phyloP scores from a whole-genome alignment of 2,113 vertebrate genomes.

The Melanerpes formicivorus region DNA sequence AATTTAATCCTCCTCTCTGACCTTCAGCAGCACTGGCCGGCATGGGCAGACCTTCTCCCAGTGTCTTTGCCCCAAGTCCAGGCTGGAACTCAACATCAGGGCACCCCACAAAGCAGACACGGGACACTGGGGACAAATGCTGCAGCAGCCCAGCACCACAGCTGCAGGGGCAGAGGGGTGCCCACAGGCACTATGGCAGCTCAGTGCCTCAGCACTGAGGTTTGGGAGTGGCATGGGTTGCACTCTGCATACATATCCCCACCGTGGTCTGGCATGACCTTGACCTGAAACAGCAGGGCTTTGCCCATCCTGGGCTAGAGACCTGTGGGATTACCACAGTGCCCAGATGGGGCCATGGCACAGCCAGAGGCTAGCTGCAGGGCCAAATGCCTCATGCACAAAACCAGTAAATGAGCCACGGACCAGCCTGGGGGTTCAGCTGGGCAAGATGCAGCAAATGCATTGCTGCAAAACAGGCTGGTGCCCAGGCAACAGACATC shows the following conservation, averaged over 20 bases:
- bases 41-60: accelerated
- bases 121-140: not conserved
- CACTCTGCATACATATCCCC: not conserved
- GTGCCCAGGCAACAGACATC: not conserved
- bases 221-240: not conserved
- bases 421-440: accelerated
- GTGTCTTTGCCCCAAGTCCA: accelerated
- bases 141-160: not conserved
- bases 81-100: not conserved
- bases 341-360: not conserved
- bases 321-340: not conserved
- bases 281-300: not conserved
- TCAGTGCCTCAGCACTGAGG: not conserved
- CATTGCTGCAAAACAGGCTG: accelerated
- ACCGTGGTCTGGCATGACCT: accelerated
- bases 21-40: not conserved
- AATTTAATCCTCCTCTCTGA: not conserved
- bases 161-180: not conserved
- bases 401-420: accelerated
- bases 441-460: accelerated
- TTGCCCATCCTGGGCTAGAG: not conserved
- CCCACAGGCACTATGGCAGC: accelerated
- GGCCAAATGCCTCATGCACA: not conserved
- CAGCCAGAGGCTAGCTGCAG: not conserved
- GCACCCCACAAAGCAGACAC: not conserved